Evolutionary conservation across 2,888 invertebrate genomes (phyloP).

Genomic region (Sympetrum striolatum): DNA sequence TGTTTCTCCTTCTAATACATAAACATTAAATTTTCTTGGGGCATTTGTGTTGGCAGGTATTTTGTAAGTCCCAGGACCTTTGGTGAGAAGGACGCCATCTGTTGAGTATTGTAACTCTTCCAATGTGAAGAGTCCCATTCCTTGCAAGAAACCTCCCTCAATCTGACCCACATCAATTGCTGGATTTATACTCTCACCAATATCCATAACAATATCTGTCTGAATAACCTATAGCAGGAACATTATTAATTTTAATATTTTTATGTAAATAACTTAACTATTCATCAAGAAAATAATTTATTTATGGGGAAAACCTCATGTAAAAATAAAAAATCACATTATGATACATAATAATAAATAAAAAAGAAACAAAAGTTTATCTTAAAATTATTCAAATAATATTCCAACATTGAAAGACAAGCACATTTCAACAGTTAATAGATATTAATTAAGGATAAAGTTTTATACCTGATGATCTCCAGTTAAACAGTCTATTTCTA

Average conservation of each 20-base stretch:
- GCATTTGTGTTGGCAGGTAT: constrained; percentile 63
- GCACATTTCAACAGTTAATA: not conserved
- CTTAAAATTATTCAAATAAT: too few species aligned
- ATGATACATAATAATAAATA: too few species aligned
- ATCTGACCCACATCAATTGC: constrained; percentile 66
- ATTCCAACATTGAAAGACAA: too few species aligned
- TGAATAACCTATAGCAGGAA: constrained; percentile 57
- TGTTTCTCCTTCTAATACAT: constrained; percentile 55
- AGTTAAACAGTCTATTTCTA: constrained; percentile 92
- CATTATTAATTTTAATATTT: not conserved
- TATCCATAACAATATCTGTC: constrained; percentile 65
- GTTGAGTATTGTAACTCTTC: constrained; percentile 62
- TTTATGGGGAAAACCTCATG: not conserved
- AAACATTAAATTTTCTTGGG: constrained; percentile 62
- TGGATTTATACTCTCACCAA: constrained; percentile 64
- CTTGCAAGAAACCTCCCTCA: constrained; percentile 65
- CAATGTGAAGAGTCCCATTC: constrained; percentile 63
- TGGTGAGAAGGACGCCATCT: constrained; percentile 58
- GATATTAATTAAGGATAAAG: not conserved
- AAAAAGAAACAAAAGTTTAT: too few species aligned
- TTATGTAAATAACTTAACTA: not conserved
- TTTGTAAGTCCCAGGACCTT: constrained; percentile 64
- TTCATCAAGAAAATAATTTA: not conserved
- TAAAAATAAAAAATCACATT: not conserved
- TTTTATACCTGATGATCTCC: constrained; percentile 82